phyloP scores from a whole-genome alignment of 2,113 vertebrate species.

The Seriola rivoliana region DNA sequence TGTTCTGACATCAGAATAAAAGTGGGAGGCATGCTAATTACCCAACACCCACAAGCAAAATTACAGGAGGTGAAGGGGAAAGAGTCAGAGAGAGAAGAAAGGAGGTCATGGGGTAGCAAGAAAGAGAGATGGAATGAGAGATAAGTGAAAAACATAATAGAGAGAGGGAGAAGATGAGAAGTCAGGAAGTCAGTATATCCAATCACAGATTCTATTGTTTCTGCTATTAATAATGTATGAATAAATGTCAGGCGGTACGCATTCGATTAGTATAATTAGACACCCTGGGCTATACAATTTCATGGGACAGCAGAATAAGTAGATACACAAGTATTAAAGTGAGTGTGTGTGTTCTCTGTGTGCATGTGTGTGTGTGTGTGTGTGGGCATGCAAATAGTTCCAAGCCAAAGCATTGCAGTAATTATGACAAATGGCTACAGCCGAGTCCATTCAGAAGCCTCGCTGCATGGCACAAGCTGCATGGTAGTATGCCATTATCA shows the following conservation, averaged over 20 bases:
- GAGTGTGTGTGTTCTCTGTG: constrained; percentile 17
- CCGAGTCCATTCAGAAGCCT: constrained; percentile 52
- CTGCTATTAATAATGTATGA: constrained; percentile 84
- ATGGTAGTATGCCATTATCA: constrained; percentile 34
- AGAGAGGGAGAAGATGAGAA: constrained; percentile 62
- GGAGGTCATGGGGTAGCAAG: constrained; percentile 59
- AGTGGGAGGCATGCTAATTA: constrained; percentile 75
- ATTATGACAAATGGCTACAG: constrained; percentile 78
- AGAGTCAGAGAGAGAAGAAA: constrained; percentile 61
- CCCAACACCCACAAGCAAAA: constrained; percentile 79
- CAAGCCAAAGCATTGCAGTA: constrained; percentile 59
- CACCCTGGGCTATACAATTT: constrained; percentile 79
- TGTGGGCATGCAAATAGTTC: constrained; percentile 27
- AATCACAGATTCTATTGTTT: constrained; percentile 81
- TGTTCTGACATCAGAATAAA: constrained; percentile 73
- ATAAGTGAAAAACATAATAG: constrained; percentile 57
- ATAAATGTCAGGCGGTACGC: constrained; percentile 79
- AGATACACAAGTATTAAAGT: constrained; percentile 60
- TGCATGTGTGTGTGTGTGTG: constrained; percentile 12
- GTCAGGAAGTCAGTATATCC: constrained; percentile 63
- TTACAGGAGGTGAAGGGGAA: constrained; percentile 71
- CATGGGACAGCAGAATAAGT: constrained; percentile 65
- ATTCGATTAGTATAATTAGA: constrained; percentile 85
- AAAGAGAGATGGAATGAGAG: constrained; percentile 56
- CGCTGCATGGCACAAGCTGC: constrained; percentile 30